Conservation (phyloP, 2,888 invertebrate genomes). For the Nemotelus nigrinus region DNA sequence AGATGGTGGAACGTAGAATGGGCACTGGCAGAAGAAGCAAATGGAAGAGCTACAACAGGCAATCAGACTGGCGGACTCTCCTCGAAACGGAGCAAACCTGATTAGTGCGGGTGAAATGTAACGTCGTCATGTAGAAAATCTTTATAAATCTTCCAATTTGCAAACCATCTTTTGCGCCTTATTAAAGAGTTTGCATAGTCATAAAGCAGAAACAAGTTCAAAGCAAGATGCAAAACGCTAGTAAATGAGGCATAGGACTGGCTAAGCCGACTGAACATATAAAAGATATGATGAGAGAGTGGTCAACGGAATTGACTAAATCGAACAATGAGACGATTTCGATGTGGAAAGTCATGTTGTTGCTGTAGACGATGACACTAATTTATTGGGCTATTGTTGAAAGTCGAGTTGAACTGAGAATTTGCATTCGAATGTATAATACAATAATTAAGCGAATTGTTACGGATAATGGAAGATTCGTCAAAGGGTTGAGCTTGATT, state of each 20-base stretch:
- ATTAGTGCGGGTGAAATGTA: constrained; percentile 26
- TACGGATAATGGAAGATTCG: too few relatives aligned
- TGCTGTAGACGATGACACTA: constrained; percentile 8
- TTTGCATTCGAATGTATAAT: too few relatives aligned
- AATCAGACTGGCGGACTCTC: not conserved
- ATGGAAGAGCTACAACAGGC: constrained; percentile 23
- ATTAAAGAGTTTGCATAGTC: constrained; percentile 39
- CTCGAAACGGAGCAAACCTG: constrained; percentile 17
- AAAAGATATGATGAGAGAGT: constrained; percentile 28
- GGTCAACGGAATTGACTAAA: constrained; percentile 22
- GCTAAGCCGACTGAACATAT: constrained; percentile 10
- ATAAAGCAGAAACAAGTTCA: constrained; percentile 20
- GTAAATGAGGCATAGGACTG: constrained; percentile 35
- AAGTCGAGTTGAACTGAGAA: not conserved
- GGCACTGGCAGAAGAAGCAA: constrained; percentile 31
- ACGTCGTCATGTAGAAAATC: constrained; percentile 33
- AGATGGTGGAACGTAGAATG: constrained; percentile 16
- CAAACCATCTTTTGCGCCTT: constrained; percentile 49
- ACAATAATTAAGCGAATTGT: too few relatives aligned
- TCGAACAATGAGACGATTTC: constrained; percentile 1
- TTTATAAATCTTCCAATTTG: constrained; percentile 51
- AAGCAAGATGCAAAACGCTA: constrained; percentile 8
- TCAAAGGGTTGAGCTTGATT: too few relatives aligned
- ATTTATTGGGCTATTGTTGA: constrained; percentile 22
- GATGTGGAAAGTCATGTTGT: not conserved